phyloP scores from a whole-genome alignment of 2,888 invertebrate genomes.

The Epirrhoe alternata region DNA sequence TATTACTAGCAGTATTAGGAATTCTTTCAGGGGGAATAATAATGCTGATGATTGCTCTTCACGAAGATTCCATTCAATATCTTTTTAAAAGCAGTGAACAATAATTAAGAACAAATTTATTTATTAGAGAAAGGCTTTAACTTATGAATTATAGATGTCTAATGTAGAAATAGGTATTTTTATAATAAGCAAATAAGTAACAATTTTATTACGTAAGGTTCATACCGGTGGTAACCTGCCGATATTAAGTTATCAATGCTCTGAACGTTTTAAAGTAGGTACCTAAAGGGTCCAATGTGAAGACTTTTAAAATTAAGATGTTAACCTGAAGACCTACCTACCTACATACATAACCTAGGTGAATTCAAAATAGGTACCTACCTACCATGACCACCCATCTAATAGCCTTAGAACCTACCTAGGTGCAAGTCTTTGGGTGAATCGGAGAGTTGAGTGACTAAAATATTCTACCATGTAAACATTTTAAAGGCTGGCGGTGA shows the following conservation, averaged over 20 bases:
- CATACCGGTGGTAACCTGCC: too few species aligned
- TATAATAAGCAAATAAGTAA: too few species aligned
- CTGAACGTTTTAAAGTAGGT: background rate
- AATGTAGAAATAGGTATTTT: background rate
- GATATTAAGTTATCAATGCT: background rate
- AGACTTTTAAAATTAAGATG: background rate
- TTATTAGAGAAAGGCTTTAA: slow-evolving; percentile 19
- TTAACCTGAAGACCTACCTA: too few species aligned
- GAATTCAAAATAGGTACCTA: too few species aligned
- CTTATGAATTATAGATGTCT: slow-evolving; percentile 8
- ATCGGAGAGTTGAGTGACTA: too few species aligned
- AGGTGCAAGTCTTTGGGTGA: too few species aligned
- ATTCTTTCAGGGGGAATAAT: slow-evolving; percentile 88
- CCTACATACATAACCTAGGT: too few species aligned
- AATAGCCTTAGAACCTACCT: too few species aligned
- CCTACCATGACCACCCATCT: too few species aligned
- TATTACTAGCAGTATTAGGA: slow-evolving; percentile 87
- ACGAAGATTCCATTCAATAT: slow-evolving; percentile 86
- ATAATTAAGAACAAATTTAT: slow-evolving; percentile 17
- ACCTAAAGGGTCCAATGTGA: slow-evolving; percentile 1
- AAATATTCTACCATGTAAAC: too few species aligned
- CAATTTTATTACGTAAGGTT: too few species aligned
- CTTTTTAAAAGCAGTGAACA: slow-evolving; percentile 68
- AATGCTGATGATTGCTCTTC: slow-evolving; percentile 90
- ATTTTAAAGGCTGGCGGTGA: too few species aligned